Base-by-base conservation (phyloP, 2,797 vertebrate genomes). In the Heliangelus exortis region DNA sequence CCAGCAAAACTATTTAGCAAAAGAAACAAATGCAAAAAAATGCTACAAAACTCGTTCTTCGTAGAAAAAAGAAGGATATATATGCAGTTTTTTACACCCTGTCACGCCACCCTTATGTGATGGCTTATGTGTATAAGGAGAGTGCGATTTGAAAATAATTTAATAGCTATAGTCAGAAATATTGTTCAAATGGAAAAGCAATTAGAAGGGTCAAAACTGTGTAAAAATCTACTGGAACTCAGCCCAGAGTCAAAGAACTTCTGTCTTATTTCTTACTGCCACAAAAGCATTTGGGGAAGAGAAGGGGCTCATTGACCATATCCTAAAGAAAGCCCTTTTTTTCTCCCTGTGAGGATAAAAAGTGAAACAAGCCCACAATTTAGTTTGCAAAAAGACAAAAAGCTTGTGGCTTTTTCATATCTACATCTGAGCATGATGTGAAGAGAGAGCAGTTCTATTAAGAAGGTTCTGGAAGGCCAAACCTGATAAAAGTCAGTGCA, bases 291-390 rank as follows among this genome's bases (percentile, higher is more conserved):
- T 89, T 4, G 8, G 28, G 36, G 48, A 58, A 77, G 67, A 82
- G 61, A 97, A 97, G 73, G 47, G 75, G 21, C 79, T 84, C 48
- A 95, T 63, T 85, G 80, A 96, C 66, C 36, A 57, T 58, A 92
- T 61, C 25, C 13, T 69, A 74, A 89, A 89, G 41, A 91, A 96
- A 88, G 43, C 6, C 33, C 62, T 74, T 81, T 80, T 75, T 74
- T 73, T 65, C 26, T 79, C 19, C 25, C 34, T 39, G 62, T 3
- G 7, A 33, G 72, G 43, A 87, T 69, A 26, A 69, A 82, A 94
- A 95, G 39, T 66, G 48, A 62, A 92, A 75, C 67, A 91, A 92
- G 57, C 90, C 45, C 61, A 89, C 61, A 84, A 82, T 89, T 96
- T 77, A 96, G 47, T 17, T 86, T 83, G 65, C 85, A 96, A 95